Percentiles rank a stretch among this genome's conserved stretches.
These are phyloP conservation scores for Zalophus californianus DNA, from an alignment of 2,797 vertebrate genomes.

Conservation along the genomic window DNA sequence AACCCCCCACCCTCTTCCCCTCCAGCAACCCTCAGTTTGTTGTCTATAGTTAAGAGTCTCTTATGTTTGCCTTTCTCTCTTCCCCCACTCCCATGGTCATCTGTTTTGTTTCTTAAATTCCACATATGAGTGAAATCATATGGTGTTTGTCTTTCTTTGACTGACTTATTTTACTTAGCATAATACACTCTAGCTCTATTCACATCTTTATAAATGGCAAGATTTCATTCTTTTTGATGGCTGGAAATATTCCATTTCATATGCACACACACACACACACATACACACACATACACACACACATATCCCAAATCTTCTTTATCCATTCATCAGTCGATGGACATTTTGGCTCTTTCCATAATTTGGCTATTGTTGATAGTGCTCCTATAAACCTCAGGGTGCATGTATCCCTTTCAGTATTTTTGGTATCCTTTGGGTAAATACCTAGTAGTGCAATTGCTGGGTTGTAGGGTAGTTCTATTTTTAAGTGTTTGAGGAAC, in stretches of 20 bases:
- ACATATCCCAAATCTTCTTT: background rate
- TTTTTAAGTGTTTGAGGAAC: background rate
- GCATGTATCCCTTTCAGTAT: background rate
- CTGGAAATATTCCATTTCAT: background rate
- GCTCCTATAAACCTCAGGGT: background rate
- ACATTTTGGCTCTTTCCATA: background rate
- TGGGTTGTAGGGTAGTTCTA: background rate
- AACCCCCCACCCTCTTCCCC: background rate
- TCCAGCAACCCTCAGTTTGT: background rate
- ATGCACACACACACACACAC: too few species aligned
- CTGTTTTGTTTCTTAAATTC: background rate
- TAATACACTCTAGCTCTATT: background rate
- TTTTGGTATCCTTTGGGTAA: background rate
- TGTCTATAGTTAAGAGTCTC: background rate
- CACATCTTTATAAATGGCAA: background rate
- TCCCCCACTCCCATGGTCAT: background rate
- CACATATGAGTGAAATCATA: background rate
- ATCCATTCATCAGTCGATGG: background rate
- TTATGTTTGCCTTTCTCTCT: background rate
- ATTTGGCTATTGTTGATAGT: background rate
- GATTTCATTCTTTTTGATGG: background rate
- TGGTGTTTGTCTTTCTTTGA: background rate
- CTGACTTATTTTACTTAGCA: background rate
- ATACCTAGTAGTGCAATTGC: background rate
- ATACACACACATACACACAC: background rate